Percentiles rank a stretch among this genome's conserved stretches.
These are phyloP conservation scores for Anas bernieri DNA, from an alignment of 2,797 vertebrate species.

Conservation along the genomic window DNA sequence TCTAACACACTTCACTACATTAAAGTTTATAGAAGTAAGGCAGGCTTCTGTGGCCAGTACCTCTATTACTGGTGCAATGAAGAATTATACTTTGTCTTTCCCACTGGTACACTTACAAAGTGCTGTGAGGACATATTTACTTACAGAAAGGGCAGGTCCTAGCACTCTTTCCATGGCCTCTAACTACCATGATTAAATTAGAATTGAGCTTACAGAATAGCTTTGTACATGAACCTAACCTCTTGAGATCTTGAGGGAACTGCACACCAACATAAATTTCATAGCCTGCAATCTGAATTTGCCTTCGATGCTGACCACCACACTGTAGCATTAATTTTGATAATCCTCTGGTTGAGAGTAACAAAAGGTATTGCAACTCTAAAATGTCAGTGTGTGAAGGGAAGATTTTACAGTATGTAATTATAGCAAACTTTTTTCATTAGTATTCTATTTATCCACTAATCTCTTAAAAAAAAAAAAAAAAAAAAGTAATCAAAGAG, in stretches of 20 bases:
- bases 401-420: background rate
- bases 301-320: background rate
- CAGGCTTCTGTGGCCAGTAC: background rate
- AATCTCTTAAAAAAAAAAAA: background rate
- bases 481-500: background rate
- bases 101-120: background rate
- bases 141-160: background rate
- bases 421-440: background rate
- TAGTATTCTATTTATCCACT: background rate
- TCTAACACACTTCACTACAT: background rate
- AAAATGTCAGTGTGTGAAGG: background rate
- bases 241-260: background rate
- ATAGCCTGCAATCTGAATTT: background rate
- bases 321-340: background rate
- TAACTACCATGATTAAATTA: background rate
- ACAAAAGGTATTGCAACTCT: background rate
- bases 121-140: background rate
- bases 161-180: background rate
- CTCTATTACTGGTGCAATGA: background rate
- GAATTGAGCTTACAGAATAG: background rate
- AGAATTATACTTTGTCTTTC: background rate
- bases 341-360: background rate
- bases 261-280: background rate
- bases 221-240: background rate
- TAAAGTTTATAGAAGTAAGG: background rate